Evolutionary conservation across 1,140 invertebrate genomes (phyloP).

Genomic region (Ylistrum balloti): DNA sequence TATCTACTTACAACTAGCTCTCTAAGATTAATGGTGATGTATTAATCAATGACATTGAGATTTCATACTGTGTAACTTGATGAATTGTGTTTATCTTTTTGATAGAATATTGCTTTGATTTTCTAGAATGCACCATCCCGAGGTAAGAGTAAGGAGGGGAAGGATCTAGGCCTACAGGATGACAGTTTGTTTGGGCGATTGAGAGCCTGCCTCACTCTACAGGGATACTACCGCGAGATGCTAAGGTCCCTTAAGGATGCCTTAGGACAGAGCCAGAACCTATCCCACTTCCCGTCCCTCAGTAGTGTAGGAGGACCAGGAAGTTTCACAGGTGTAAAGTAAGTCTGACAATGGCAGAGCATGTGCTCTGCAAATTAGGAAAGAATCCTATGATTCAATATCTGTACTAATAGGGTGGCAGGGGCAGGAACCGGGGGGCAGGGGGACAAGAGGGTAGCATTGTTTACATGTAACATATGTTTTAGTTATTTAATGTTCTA

Average conservation of each 20-base stretch:
- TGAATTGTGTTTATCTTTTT: too few species aligned
- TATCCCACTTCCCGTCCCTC: conserved; percentile 81
- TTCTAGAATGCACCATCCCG: conserved; percentile 60
- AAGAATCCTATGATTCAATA: too few species aligned
- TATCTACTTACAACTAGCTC: too few species aligned
- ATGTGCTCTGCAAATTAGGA: not conserved
- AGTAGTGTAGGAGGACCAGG: conserved; percentile 77
- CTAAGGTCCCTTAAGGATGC: conserved; percentile 79
- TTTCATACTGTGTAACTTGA: too few species aligned
- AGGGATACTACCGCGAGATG: conserved; percentile 78
- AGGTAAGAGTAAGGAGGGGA: conserved; percentile 72
- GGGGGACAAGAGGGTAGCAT: too few species aligned
- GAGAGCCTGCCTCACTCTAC: conserved; percentile 79
- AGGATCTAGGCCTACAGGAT: conserved; percentile 70
- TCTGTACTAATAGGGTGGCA: too few species aligned
- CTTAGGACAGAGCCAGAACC: conserved; percentile 75
- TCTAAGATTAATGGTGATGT: too few species aligned
- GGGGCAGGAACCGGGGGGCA: too few species aligned
- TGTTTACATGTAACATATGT: too few species aligned
- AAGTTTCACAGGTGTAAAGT: conserved; percentile 67
- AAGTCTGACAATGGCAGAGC: not conserved
- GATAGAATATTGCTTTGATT: too few species aligned
- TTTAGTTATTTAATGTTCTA: too few species aligned
- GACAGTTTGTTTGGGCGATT: conserved; percentile 77
- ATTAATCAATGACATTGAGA: too few species aligned